Base-by-base conservation (phyloP, 2,888 invertebrate species). In the Hypena proboscidalis region DNA sequence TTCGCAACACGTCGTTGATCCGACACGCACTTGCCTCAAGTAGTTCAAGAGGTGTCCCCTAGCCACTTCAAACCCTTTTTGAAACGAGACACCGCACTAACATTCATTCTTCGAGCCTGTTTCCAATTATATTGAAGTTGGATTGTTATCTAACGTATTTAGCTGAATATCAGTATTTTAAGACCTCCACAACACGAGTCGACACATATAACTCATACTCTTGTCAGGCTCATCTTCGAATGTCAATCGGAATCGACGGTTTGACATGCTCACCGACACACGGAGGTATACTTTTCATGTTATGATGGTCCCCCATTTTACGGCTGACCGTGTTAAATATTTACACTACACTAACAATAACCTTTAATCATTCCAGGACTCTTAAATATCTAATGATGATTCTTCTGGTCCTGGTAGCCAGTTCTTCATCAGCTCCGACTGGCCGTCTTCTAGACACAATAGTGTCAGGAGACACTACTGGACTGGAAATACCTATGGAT, bases 401-500 rank as follows among this genome's bases (percentile, higher is more conserved):
- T 4, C 9, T 84, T 7, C 17, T 67, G 13, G 22, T 72, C 4
- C 43, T 86, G n/a, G 36, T 82, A 9, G 43, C 65, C 20, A 43
- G 51, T 22, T 39, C 68, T 7, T 72, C 73, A 45, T 58, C 82
- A 55, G 85, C 82, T 1, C 89, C 86, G 2, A 65, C 67, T 0
- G 59, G 72, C 4, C 68, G 82, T 0, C 46, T 47, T 6, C 59
- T 88, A 1, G 34, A 45, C 4, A 50, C 65, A 3, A 49, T 83
- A 48, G 75, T 87, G 5, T 76, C 87, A 2, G 80, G 77, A 1
- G 80, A 77, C 38, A 90, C 90, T 14, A 85, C 83, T 0, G 90
- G 90, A 0, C 42, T 90, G 10, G 90, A 90, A 41, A 66, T 90
- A 3, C 90, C 90, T 0, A 71, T 54, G 10, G 83, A 81, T 17